Percentiles rank a stretch among this genome's conserved stretches.
phyloP scores from a whole-genome alignment of 2,888 invertebrate genomes.

The Venusia cambrica region DNA sequence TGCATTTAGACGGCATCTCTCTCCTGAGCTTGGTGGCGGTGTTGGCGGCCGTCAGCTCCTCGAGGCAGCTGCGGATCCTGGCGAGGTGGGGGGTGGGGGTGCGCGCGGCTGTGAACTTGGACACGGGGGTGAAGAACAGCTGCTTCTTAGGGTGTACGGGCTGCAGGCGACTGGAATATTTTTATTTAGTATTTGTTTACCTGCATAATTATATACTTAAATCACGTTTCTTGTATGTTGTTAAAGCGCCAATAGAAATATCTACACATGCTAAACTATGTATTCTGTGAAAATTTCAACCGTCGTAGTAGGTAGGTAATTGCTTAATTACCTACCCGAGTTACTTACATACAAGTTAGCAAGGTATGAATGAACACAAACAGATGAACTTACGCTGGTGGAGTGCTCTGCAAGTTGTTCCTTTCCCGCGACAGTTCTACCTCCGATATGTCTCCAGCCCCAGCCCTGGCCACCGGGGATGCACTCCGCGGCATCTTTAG shows the following conservation, averaged over 20 bases:
- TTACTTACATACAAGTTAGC: background rate
- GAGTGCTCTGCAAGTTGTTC: constrained; percentile 55
- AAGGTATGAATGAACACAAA: too few relatives aligned
- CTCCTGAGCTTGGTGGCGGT: constrained; percentile 35
- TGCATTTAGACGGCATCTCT: constrained; percentile 53
- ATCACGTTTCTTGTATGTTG: too few relatives aligned
- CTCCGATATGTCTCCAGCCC: constrained; percentile 70
- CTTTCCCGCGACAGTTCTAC: constrained; percentile 61
- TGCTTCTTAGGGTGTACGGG: constrained; percentile 66
- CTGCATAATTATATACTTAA: too few relatives aligned
- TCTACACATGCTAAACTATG: too few relatives aligned
- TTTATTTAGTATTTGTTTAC: too few relatives aligned
- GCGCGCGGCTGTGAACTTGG: constrained; percentile 60
- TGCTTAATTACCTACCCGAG: too few relatives aligned
- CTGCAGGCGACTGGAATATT: constrained; percentile 54
- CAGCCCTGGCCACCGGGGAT: constrained; percentile 58
- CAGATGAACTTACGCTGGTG: constrained; percentile 62
- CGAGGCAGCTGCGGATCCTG: constrained; percentile 58
- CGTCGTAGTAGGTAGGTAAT: too few relatives aligned
- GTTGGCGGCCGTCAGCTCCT: constrained; percentile 43
- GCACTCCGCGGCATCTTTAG: constrained; percentile 54
- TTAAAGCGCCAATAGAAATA: too few relatives aligned
- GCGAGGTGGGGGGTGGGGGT: constrained; percentile 50
- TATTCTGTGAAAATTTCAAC: too few relatives aligned
- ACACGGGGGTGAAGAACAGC: constrained; percentile 62